Evolutionary conservation across 2,797 vertebrate species (phyloP), one percentile per base, ranked within the genome.

Genomic region (Rhincodon typus): DNA sequence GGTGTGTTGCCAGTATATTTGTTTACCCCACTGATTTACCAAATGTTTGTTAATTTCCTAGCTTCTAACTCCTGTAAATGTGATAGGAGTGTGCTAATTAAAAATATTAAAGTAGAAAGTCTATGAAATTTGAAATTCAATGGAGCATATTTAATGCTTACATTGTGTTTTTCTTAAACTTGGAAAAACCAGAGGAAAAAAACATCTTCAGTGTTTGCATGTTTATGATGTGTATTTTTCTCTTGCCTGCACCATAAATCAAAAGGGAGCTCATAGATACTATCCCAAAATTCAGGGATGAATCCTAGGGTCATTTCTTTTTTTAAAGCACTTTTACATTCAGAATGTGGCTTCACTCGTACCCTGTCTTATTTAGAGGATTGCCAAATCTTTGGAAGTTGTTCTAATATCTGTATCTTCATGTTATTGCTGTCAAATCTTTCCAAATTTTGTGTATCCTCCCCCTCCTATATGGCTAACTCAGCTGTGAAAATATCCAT

Each of bases 141-240:
- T 69, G 90, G 67, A n/a, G 38, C 25, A 15, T 84, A 62, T 46
- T 84, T 84, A 46, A 42, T 84, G 82, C 82, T 84, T 21, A 46
- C 8, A 42, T 46, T 19, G 46, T 38, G 23, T 84, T 46, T 84
- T 46, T 25, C 19, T 93, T 62, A 21, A 42, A 69, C 23, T 4
- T 21, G 25, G 23, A 66, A 93, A 93, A 67, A 38, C 21, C n/a
- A 38, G 77, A 79, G n/a, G 42, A 1, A 46, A 17, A 91, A 66
- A 93, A 25, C 67, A 34, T 93, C 88, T 67, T 93, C 90, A 67
- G 90, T 25, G 38, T 25, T 93, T 93, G n/a, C 62, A 93, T 17
- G 82, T 42, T 42, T 23, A 69, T 3, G 66, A 25, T 93, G 62
- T 66, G 38, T 21, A 34, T 84, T 84, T 62, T 66, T 5, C 34